Evolutionary conservation across 2,113 vertebrate species (phyloP).

Genomic region (Pachycephala philippinensis): DNA sequence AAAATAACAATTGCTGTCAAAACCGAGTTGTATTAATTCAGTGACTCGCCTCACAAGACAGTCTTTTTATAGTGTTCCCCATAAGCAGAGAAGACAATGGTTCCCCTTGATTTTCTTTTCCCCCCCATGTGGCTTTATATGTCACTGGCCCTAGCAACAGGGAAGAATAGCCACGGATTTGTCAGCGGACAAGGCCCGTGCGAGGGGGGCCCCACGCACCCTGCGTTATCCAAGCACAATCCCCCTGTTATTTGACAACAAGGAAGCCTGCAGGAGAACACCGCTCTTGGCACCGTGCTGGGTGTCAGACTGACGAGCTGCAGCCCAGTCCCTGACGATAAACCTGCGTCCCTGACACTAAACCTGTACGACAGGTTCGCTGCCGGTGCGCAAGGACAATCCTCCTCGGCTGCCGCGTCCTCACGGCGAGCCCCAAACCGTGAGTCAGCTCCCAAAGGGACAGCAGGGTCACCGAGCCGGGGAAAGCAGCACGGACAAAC

Average conservation of each 20-base stretch:
- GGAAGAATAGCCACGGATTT: not conserved
- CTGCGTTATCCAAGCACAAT: not conserved
- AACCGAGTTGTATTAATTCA: not conserved
- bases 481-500: not conserved
- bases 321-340: not conserved
- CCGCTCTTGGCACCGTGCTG: not conserved
- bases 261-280: not conserved
- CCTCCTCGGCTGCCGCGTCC: not conserved
- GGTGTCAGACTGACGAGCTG: not conserved
- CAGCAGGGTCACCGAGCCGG: fast-evolving
- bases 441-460: not conserved
- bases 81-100: not conserved
- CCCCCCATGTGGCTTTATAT: not conserved
- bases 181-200: not conserved
- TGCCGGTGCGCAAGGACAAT: not conserved
- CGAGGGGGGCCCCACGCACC: not conserved
- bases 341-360: not conserved
- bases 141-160: slow-evolving; percentile 35
- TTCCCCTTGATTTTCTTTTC: not conserved
- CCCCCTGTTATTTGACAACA: not conserved
- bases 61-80: slow-evolving; percentile 14
- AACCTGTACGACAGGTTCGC: not conserved
- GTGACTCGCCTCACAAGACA: not conserved
- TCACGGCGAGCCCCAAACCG: fast-evolving
- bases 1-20: slow-evolving; percentile 34